Conservation (phyloP, 2,888 invertebrate genomes). For the Conistra vaccinii region DNA sequence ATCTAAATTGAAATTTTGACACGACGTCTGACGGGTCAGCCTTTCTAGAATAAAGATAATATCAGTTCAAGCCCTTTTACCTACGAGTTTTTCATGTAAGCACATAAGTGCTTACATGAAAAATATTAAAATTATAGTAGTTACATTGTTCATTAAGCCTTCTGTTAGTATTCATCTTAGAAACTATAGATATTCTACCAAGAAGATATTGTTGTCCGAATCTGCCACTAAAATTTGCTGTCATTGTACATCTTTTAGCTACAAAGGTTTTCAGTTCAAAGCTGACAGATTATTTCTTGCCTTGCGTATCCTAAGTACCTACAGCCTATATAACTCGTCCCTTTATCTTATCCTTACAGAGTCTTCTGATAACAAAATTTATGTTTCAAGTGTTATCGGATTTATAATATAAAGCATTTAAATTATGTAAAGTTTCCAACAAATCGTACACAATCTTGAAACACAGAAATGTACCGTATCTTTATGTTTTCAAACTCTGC, state of each 20-base stretch:
- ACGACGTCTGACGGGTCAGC: too few species aligned
- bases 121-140: too few species aligned
- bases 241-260: constrained; percentile 3
- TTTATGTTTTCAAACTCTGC: constrained; percentile 45
- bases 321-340: constrained; percentile 69
- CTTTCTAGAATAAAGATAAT: too few species aligned
- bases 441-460: constrained; percentile 53
- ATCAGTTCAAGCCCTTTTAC: too few species aligned
- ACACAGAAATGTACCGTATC: constrained; percentile 46
- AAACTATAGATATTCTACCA: neutral
- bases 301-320: constrained; percentile 56
- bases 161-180: neutral
- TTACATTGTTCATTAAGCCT: too few species aligned
- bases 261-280: constrained; percentile 42
- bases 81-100: too few species aligned
- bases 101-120: too few species aligned
- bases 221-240: neutral
- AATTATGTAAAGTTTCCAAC: constrained; percentile 62
- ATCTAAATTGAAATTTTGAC: too few species aligned
- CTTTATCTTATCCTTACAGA: constrained; percentile 74
- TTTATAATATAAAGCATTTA: constrained; percentile 60
- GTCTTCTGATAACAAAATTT: constrained; percentile 76
- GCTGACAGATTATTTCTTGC: constrained; percentile 37
- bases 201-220: neutral
- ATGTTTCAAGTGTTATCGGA: constrained; percentile 66